phyloP scores from a whole-genome alignment of 2,797 vertebrate species.

The Melanotaenia boesemani region DNA sequence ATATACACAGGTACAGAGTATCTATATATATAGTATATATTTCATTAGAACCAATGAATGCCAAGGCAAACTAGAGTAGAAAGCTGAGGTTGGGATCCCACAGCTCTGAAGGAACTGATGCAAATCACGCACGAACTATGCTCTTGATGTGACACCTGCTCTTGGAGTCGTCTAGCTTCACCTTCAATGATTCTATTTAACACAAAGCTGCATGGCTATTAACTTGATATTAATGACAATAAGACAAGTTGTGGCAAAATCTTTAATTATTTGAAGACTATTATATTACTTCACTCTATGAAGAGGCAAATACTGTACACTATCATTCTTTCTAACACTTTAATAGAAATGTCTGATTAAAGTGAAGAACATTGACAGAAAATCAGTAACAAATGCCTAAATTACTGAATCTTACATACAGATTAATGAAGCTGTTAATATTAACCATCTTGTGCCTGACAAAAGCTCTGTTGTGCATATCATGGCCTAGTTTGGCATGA shows the following conservation, averaged over 20 bases:
- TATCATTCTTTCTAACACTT: neutral
- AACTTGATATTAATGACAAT: neutral
- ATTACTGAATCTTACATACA: neutral
- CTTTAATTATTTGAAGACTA: neutral
- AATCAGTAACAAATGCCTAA: neutral
- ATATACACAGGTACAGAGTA: neutral
- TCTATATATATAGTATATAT: neutral
- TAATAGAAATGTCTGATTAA: neutral
- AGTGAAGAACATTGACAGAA: neutral
- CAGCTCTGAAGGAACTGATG: neutral
- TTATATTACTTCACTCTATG: neutral
- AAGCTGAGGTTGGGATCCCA: neutral
- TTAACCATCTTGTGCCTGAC: neutral
- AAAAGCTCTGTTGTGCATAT: slow-evolving; percentile 17
- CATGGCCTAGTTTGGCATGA: slow-evolving; percentile 20
- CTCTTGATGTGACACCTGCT: neutral
- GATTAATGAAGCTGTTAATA: neutral
- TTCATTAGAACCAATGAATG: neutral
- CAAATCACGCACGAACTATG: neutral
- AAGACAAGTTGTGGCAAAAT: neutral
- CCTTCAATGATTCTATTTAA: neutral
- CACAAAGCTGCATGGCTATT: too few species aligned
- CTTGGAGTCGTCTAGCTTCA: neutral
- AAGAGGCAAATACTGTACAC: neutral
- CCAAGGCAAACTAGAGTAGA: neutral